Evolutionary conservation across 1,140 invertebrate genomes (phyloP).

Genomic region (Limonius californicus): DNA sequence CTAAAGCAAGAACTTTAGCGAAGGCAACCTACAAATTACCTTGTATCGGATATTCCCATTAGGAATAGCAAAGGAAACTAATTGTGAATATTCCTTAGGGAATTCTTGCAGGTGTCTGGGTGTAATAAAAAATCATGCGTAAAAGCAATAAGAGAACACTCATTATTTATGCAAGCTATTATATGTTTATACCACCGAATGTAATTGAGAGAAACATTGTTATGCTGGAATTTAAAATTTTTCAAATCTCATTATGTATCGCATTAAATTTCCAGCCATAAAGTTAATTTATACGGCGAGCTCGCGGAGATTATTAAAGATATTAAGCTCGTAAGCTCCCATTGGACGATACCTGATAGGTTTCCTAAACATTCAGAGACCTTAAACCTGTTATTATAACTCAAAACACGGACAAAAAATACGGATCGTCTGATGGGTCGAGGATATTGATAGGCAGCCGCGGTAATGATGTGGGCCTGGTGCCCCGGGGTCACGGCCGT

Average conservation of each 20-base stretch:
- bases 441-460: conserved; percentile 21
- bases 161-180: too few relatives aligned
- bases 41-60: too few relatives aligned
- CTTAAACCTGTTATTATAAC: conserved; percentile 41
- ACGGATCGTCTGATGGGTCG: conserved; percentile 12
- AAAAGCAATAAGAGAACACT: too few relatives aligned
- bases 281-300: conserved; percentile 39
- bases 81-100: too few relatives aligned
- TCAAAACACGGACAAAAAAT: conserved; percentile 31
- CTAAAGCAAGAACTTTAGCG: too few relatives aligned
- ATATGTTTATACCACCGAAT: background rate
- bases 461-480: conserved; percentile 23
- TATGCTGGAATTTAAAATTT: conserved; percentile 38
- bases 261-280: conserved; percentile 42
- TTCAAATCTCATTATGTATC: conserved; percentile 41
- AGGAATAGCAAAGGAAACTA: too few relatives aligned
- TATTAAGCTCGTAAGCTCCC: conserved; percentile 33
- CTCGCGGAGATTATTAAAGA: conserved; percentile 39
- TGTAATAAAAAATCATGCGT: too few relatives aligned
- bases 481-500: conserved; percentile 22
- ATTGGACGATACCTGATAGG: conserved; percentile 38
- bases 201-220: conserved; percentile 20
- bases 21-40: too few relatives aligned
- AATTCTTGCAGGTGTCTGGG: too few relatives aligned
- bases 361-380: conserved; percentile 33